These are phyloP conservation scores for Eira barbara DNA, from an alignment of 2,113 vertebrate genomes.

Conservation along the genomic window DNA sequence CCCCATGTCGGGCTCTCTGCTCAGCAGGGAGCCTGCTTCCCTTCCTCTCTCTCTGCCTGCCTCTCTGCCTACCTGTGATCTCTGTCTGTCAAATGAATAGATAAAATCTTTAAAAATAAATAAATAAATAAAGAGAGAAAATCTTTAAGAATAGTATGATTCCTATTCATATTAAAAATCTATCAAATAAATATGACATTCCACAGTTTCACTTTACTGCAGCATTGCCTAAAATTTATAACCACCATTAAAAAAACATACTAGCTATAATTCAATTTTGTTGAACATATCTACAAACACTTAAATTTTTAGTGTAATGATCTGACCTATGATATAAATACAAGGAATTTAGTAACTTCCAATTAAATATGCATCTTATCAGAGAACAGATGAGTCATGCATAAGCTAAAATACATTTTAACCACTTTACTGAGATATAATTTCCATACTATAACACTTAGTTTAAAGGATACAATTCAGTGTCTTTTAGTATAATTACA, in stretches of 20 bases:
- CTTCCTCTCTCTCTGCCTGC: too few species aligned
- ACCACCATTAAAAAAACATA: background rate
- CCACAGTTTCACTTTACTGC: background rate
- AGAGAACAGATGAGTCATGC: background rate
- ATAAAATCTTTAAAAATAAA: too few species aligned
- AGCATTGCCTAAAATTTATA: background rate
- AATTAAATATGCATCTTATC: background rate
- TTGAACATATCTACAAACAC: background rate
- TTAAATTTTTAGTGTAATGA: conserved; percentile 35
- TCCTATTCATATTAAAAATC: background rate
- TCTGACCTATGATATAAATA: background rate
- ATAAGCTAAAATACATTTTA: background rate
- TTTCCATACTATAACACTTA: background rate
- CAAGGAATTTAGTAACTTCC: background rate
- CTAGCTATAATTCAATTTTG: background rate
- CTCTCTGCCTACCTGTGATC: too few species aligned
- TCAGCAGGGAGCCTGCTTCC: too few species aligned
- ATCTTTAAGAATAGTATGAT: background rate
- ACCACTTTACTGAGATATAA: background rate
- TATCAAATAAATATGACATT: background rate
- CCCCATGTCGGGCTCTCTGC: too few species aligned
- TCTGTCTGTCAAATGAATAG: too few species aligned
- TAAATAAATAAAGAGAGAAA: background rate
- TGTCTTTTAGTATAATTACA: background rate
- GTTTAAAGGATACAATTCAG: background rate